Base-by-base conservation (phyloP, 1,140 invertebrate species). In the Hyphantria cunea region DNA sequence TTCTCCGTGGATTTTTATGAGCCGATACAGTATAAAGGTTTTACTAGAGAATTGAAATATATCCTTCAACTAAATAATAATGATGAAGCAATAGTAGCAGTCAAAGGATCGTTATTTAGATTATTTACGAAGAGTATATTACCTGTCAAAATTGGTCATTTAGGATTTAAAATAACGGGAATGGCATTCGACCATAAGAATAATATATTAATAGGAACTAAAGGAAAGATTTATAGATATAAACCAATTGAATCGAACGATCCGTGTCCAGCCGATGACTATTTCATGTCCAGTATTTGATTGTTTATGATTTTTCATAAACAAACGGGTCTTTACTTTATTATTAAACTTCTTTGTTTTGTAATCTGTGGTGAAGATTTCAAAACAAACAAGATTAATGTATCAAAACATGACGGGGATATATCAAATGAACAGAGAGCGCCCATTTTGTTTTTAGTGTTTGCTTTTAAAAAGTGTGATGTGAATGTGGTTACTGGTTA, bases 171-270 rank as follows among this genome's bases (percentile, higher is more conserved):
- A 74, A 89, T 90, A 2, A 89, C 88, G 0, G 88, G 79, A 0
- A 75, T 90, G 69, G 78, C 78, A 0, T 90, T 87, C 41, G 88
- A 90, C 66, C 31, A 68, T 31, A 87, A 79, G 39, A 87, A 86
- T 58, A 88, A 88, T 56, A 86, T 90, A 6, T 66, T 90, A 0
- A 76, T 90, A 13, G 86, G 88, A 6, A 90, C 88, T 6, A 89
- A 86, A 75, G 86, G 86, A 6, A 90, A 90, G 64, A 82, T 90
- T 25, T 90, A 89, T 61, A 82, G 78, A 68, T 90, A 83, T 34
- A 89, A 82, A 56, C 80, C 79, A 0, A 70, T 86, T 0, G 80
- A 85, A 60, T 66, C 55, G 0, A 86, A 77, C 33, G 87, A 90
- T 31, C 80, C 86, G 0, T 90, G 87, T 25, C 84, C 86, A 0